phyloP scores from a whole-genome alignment of 2,888 invertebrate genomes.

The Priocnemis perturbator region DNA sequence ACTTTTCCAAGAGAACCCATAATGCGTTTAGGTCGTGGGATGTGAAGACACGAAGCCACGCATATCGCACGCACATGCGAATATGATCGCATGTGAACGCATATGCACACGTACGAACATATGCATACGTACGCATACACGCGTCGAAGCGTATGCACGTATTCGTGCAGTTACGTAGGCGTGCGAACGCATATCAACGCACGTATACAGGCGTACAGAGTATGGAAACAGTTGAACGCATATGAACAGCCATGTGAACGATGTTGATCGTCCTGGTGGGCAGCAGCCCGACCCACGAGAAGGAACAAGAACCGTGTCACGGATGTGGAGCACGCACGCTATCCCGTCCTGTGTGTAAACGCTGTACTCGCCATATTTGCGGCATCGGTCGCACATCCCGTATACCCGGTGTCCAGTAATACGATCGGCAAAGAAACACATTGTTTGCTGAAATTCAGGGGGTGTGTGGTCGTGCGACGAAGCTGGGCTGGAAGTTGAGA shows the following conservation, averaged over 20 bases:
- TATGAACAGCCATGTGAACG: no score
- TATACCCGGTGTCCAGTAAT: neutral
- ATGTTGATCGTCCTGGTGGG: constrained; percentile 20
- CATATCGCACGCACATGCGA: neutral
- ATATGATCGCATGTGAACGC: no score
- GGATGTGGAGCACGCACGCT: constrained; percentile 72
- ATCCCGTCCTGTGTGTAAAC: constrained; percentile 32
- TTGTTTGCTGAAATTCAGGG: no score
- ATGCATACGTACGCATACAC: constrained; percentile 39
- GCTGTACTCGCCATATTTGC: constrained; percentile 17
- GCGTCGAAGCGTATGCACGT: no score
- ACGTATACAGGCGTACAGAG: constrained; percentile 1
- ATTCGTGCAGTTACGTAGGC: constrained; percentile 25
- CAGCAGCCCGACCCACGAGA: constrained; percentile 53
- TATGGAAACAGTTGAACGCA: constrained; percentile 11
- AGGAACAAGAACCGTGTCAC: constrained; percentile 72
- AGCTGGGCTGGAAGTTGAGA: neutral
- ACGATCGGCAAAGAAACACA: neutral
- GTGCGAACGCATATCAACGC: constrained; percentile 12
- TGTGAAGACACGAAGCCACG: neutral
- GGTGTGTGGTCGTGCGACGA: neutral
- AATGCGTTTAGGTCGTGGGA: neutral
- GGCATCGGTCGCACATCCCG: neutral
- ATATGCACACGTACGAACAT: no score
- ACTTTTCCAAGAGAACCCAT: no score